phyloP scores from a whole-genome alignment of 2,797 vertebrate genomes.

The Alosa sapidissima region DNA sequence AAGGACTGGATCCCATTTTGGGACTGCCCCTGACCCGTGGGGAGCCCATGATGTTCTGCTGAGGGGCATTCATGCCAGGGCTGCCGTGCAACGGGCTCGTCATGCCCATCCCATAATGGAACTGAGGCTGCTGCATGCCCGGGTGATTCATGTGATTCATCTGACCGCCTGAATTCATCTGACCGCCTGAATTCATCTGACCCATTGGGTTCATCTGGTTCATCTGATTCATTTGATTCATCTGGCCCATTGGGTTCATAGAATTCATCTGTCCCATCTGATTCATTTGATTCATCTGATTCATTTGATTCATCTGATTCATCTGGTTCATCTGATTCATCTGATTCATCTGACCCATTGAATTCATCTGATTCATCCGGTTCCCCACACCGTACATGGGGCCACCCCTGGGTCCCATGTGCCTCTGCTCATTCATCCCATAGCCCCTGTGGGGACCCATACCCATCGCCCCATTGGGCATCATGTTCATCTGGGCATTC shows the following conservation, averaged over 20 bases:
- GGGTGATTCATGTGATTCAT: conserved; percentile 71
- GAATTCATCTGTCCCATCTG: conserved; percentile 76
- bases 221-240: conserved; percentile 67
- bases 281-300: conserved; percentile 61
- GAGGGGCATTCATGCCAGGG: conserved; percentile 81
- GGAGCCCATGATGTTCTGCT: conserved; percentile 90
- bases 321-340: conserved; percentile 61
- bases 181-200: conserved; percentile 66
- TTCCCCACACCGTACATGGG: conserved; percentile 73
- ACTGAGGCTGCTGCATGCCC: conserved; percentile 77
- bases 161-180: conserved; percentile 59
- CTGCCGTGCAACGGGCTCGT: conserved; percentile 89
- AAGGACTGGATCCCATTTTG: conserved; percentile 89
- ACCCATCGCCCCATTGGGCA: conserved; percentile 73
- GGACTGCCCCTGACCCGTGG: conserved; percentile 91
- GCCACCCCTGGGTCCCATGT: conserved; percentile 79
- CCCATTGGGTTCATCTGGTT: conserved; percentile 67
- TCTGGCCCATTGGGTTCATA: conserved; percentile 66
- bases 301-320: conserved; percentile 61
- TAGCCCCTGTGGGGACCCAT: conserved; percentile 82
- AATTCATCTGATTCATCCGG: conserved; percentile 71
- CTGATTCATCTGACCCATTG: conserved; percentile 66
- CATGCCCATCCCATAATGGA: conserved; percentile 89
- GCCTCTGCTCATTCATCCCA: conserved; percentile 77
- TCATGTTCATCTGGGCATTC: conserved; percentile 79